Percentiles rank a stretch among this genome's conserved stretches.
Evolutionary conservation across 2,797 vertebrate genomes (phyloP).

Genomic region (Setipinna tenuifilis): DNA sequence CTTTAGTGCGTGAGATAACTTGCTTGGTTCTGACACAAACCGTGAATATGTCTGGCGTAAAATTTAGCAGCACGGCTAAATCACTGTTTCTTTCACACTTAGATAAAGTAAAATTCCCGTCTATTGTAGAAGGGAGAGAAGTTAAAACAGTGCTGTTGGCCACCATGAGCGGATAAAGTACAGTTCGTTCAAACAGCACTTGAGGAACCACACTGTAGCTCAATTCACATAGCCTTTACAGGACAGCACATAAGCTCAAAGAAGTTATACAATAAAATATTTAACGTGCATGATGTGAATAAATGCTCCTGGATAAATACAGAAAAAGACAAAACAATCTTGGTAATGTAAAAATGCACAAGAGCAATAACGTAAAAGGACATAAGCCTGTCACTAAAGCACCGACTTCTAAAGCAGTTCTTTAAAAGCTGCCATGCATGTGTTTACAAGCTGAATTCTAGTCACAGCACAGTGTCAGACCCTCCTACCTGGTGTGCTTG

Average conservation of each 20-base stretch:
- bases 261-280: neutral
- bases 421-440: neutral
- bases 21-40: neutral
- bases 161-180: neutral
- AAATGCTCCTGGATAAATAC: neutral
- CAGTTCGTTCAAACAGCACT: neutral
- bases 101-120: neutral
- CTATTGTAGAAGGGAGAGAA: neutral
- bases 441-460: neutral
- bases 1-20: neutral
- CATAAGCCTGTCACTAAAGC: no score
- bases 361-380: neutral
- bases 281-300: neutral
- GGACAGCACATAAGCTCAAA: no score
- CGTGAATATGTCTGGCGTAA: neutral
- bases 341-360: neutral
- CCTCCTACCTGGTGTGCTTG: neutral
- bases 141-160: neutral
- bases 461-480: neutral
- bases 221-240: neutral
- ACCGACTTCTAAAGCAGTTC: neutral
- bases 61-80: neutral
- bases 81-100: slow-evolving; percentile 15
- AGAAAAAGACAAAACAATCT: neutral
- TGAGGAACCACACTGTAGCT: neutral